These are phyloP conservation scores for Melinaea marsaeus DNA, from an alignment of 2,888 invertebrate genomes.

Conservation along the genomic window DNA sequence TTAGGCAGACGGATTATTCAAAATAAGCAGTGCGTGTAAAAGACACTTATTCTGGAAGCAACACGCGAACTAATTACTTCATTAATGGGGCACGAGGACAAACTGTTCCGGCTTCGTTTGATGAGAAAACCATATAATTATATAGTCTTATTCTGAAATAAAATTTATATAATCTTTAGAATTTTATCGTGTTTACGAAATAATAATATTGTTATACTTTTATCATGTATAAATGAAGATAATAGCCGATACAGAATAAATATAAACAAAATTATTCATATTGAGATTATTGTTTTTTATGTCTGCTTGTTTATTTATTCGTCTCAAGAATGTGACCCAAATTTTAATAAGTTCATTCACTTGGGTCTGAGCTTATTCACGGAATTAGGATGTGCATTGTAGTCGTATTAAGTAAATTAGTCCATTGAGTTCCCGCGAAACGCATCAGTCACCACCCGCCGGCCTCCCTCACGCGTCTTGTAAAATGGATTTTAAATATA, in stretches of 20 bases:
- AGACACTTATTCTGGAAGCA: slow-evolving; percentile 30
- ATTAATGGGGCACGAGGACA: slow-evolving; percentile 20
- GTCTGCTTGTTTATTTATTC: too few species aligned
- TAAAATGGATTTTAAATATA: slow-evolving; percentile 25
- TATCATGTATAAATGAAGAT: too few species aligned
- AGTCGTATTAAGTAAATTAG: slow-evolving; percentile 21
- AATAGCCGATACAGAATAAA: too few species aligned
- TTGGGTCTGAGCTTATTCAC: slow-evolving; percentile 27
- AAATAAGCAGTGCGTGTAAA: slow-evolving; percentile 38
- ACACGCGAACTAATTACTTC: slow-evolving; percentile 22
- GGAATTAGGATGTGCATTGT: slow-evolving; percentile 39
- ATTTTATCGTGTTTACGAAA: too few species aligned
- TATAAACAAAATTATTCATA: too few species aligned
- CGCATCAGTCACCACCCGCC: slow-evolving; percentile 18
- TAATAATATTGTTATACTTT: too few species aligned
- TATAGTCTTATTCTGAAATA: slow-evolving; percentile 20
- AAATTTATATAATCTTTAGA: background rate
- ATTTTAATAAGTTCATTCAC: slow-evolving; percentile 27
- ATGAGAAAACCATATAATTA: slow-evolving; percentile 17
- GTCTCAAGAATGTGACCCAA: too few species aligned
- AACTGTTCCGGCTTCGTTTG: slow-evolving; percentile 7
- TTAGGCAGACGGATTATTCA: slow-evolving; percentile 16
- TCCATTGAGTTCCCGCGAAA: slow-evolving; percentile 12
- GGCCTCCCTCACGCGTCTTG: background rate
- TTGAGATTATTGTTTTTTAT: too few species aligned